Evolutionary conservation across 2,888 invertebrate species (phyloP), one percentile per base, ranked within the genome.

Genomic region (Vandiemenella viatica): DNA sequence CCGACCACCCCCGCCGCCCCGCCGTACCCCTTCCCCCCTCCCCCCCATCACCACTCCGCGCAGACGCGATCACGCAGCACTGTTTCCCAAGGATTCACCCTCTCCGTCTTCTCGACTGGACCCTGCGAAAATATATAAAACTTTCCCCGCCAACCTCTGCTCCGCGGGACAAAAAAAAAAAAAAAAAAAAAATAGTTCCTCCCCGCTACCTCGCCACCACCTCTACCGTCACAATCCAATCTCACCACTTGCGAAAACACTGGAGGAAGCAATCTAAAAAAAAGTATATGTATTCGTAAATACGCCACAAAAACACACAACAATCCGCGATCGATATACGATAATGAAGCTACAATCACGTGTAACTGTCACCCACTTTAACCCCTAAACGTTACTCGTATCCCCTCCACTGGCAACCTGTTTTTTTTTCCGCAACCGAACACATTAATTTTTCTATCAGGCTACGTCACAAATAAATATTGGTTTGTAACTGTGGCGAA

Each of bases 401-500:
- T 26, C 45, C 49, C 45, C 45, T 43, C 49, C 23, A 32, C 43
- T 13, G 20, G 21, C 19, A 32, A n/a, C 49, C 37, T n/a, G n/a
- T n/a, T n/a, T n/a, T n/a, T n/a, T n/a, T 19, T 10, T 40, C 20
- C 42, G 42, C 7, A 13, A 20, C 37, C 37, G 37, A 23, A 23
- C 49, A 32, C 19, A 43, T 42, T 48, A 51, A 45, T 49, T 51
- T 48, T 51, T 51, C 51, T 48, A 51, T 51, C 49, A 49, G 37
- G 42, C 16, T 46, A 40, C 43, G 45, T 48, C 42, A 51, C 48
- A 51, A 51, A 51, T 51, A 51, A 51, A 51, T 51, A 51, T 46
- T 48, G 46, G 48, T 23, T 50, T 50, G 50, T n/a, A n/a, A n/a
- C n/a, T n/a, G n/a, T n/a, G n/a, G n/a, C n/a, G n/a, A n/a, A n/a